Conservation (phyloP, 2,113 vertebrate species). For the Vimba vimba region DNA sequence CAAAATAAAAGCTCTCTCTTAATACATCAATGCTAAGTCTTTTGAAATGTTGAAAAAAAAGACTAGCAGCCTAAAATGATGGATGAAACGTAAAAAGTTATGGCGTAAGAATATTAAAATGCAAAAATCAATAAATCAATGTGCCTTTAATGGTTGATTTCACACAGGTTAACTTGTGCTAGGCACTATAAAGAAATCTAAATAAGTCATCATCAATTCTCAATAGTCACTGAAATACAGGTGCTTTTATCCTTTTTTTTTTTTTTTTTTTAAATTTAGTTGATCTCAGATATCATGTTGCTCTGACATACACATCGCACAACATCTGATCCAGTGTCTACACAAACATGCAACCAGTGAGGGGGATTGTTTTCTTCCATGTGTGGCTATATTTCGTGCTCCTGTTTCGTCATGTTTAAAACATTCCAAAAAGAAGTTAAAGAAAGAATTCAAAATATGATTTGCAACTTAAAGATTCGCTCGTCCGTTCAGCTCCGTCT, state of each 20-base stretch:
- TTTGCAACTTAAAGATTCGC: background rate
- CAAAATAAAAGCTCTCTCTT: background rate
- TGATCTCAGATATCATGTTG: slow-evolving; percentile 13
- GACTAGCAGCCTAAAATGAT: background rate
- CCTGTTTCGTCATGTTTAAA: slow-evolving; percentile 13
- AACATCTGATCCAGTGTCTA: slow-evolving; percentile 32
- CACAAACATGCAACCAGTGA: slow-evolving; percentile 35
- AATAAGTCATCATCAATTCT: background rate
- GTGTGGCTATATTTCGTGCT: background rate
- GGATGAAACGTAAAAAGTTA: background rate
- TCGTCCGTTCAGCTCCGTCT: background rate
- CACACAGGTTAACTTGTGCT: background rate
- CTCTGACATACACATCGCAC: background rate
- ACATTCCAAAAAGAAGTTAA: slow-evolving; percentile 11
- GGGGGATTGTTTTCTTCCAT: background rate
- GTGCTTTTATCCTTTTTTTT: slow-evolving; percentile 12
- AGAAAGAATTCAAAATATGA: slow-evolving; percentile 8
- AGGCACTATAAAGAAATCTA: slow-evolving; percentile 15
- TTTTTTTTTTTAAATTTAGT: background rate
- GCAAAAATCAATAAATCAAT: slow-evolving; percentile 10
- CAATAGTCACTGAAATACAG: slow-evolving; percentile 25
- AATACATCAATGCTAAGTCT: background rate
- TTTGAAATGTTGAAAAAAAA: background rate
- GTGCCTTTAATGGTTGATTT: slow-evolving; percentile 17
- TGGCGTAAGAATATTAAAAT: background rate